phyloP scores from a whole-genome alignment of 2,888 invertebrate species.

The Agrochola lychnidis region DNA sequence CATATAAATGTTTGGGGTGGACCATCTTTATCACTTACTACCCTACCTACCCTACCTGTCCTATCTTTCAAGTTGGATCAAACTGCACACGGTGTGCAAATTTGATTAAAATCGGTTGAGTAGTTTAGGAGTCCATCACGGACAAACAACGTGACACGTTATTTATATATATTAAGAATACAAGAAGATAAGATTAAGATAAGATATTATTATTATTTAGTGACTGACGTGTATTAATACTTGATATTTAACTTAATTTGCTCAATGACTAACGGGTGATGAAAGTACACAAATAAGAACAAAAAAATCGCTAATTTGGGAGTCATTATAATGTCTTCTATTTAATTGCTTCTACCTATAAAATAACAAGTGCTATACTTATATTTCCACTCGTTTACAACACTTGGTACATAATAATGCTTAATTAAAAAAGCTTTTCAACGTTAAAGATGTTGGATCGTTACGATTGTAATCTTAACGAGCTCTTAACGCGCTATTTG shows the following conservation, averaged over 20 bases:
- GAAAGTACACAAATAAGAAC: neutral
- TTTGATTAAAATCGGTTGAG: too few relatives aligned
- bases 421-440: slow-evolving; percentile 39
- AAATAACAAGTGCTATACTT: neutral
- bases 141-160: too few relatives aligned
- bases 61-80: too few relatives aligned
- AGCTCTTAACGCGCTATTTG: slow-evolving; percentile 54
- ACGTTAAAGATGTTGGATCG: slow-evolving; percentile 36
- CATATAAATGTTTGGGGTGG: too few relatives aligned
- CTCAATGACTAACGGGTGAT: neutral
- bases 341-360: neutral
- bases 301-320: neutral
- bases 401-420: slow-evolving; percentile 21
- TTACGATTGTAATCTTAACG: slow-evolving; percentile 59
- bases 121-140: too few relatives aligned
- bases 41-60: too few relatives aligned
- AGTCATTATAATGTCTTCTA: neutral
- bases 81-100: too few relatives aligned
- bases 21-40: too few relatives aligned
- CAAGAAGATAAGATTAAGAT: too few relatives aligned
- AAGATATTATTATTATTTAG: neutral
- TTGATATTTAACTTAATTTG: neutral
- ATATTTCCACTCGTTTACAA: slow-evolving; percentile 7
- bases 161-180: too few relatives aligned
- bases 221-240: neutral